A percentile compares a stretch with the other conserved stretches of the same genome.
Conservation (phyloP, 2,113 vertebrate genomes). For the Dissostichus mawsoni region DNA sequence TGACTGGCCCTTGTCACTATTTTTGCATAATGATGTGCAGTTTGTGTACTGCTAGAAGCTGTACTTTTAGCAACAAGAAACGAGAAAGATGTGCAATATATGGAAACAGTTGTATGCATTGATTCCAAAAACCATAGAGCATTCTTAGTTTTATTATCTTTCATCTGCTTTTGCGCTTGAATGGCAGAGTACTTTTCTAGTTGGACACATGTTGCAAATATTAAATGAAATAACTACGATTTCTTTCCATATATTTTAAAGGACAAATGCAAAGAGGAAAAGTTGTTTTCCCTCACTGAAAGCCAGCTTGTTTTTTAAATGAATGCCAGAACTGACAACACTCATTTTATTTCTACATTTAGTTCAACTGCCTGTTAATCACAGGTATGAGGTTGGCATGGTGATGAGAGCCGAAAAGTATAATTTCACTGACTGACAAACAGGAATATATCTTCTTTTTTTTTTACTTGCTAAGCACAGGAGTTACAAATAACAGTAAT, state of each 20-base stretch:
- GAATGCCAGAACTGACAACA: neutral
- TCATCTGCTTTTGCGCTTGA: slow-evolving; percentile 37
- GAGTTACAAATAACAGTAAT: no score
- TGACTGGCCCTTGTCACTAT: neutral
- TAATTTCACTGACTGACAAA: neutral
- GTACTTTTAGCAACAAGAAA: neutral
- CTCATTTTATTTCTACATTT: neutral
- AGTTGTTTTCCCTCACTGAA: neutral
- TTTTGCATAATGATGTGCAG: neutral
- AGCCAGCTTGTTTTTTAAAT: neutral
- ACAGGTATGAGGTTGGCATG: neutral
- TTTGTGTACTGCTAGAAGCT: neutral
- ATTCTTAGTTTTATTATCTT: slow-evolving; percentile 19
- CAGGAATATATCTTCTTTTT: neutral
- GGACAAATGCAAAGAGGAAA: neutral
- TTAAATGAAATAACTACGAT: slow-evolving; percentile 1
- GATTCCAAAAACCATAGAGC: neutral
- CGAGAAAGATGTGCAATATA: no score
- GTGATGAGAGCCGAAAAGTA: neutral
- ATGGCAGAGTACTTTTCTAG: neutral
- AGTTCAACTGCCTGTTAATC: neutral
- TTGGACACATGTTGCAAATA: slow-evolving; percentile 34
- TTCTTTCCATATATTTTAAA: neutral
- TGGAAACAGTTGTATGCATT: neutral
- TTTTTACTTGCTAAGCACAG: neutral